Evolutionary conservation across 2,113 vertebrate genomes (phyloP).

Genomic region (Myrmophylax atrothorax): DNA sequence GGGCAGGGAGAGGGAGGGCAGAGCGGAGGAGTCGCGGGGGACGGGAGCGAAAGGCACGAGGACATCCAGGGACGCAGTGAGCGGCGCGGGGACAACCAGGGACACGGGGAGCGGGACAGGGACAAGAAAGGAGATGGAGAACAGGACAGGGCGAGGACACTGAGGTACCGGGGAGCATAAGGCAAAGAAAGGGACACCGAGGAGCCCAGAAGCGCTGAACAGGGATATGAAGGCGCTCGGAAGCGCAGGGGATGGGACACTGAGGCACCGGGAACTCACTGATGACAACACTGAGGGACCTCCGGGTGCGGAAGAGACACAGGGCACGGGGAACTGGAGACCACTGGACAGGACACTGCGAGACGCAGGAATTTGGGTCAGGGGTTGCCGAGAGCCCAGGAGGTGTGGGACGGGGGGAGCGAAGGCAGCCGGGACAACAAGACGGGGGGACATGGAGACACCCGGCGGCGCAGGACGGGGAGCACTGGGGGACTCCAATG

Average conservation of each 20-base stretch:
- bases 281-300: not conserved
- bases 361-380: not conserved
- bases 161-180: not conserved
- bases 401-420: not conserved
- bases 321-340: not conserved
- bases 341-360: not conserved
- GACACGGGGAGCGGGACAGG: not conserved
- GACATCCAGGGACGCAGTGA: not conserved
- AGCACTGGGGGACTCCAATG: not conserved
- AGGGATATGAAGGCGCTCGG: not conserved
- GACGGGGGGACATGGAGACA: no score
- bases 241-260: not conserved
- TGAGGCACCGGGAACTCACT: accelerated
- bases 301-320: not conserved
- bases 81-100: not conserved
- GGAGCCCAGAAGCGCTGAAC: not conserved
- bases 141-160: not conserved
- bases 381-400: not conserved
- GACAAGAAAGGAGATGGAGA: not conserved
- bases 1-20: not conserved
- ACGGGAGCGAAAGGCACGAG: not conserved
- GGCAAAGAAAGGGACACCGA: not conserved
- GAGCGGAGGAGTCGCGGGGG: not conserved
- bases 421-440: no score
- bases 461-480: not conserved